phyloP scores from a whole-genome alignment of 1,140 invertebrate genomes.

The Homalodisca vitripennis region DNA sequence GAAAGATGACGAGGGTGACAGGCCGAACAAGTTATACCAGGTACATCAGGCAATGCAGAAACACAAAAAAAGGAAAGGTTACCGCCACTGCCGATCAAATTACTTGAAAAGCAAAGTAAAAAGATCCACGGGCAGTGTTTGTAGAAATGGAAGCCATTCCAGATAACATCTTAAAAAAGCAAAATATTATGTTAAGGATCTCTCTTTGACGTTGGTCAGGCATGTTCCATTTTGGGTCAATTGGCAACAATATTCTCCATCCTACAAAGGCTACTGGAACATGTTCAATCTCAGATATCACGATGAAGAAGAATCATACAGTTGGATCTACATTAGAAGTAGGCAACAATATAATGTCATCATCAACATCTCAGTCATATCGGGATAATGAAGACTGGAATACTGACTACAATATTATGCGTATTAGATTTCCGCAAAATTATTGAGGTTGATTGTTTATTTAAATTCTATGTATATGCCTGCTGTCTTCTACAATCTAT shows the following conservation, averaged over 20 bases:
- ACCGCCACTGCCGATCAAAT: neutral
- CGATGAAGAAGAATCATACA: too few species aligned
- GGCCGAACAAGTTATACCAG: too few species aligned
- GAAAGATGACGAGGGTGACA: neutral
- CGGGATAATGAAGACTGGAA: too few species aligned
- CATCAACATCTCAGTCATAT: too few species aligned
- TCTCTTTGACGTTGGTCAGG: neutral
- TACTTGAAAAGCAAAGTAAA: neutral
- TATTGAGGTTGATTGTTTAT: too few species aligned
- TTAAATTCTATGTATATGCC: too few species aligned
- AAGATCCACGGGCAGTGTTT: neutral
- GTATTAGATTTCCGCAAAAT: too few species aligned
- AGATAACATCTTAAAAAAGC: neutral
- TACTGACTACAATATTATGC: too few species aligned
- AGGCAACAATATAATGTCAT: too few species aligned
- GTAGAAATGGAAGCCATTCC: neutral
- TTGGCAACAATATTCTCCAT: neutral
- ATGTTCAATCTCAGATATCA: neutral
- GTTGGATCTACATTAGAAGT: too few species aligned
- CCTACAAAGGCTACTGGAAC: neutral
- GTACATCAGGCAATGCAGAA: too few species aligned
- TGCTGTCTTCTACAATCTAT: too few species aligned
- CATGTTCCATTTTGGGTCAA: neutral
- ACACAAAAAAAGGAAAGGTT: neutral
- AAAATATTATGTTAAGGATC: neutral